These are phyloP conservation scores for Sitophilus oryzae DNA, from an alignment of 1,140 invertebrate species.

Conservation along the genomic window DNA sequence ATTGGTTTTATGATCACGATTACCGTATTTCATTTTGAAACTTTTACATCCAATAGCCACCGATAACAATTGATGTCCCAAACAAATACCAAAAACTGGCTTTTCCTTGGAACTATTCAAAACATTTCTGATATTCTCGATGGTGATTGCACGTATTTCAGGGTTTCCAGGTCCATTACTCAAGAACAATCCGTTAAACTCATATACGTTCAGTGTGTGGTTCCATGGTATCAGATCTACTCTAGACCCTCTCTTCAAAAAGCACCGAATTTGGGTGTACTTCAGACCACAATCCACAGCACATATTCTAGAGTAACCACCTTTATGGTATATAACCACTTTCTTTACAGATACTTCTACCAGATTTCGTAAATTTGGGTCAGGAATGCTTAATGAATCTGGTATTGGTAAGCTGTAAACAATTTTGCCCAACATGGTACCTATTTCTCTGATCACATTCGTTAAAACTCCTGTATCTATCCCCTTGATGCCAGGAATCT, in stretches of 20 bases:
- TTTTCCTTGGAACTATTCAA: conserved; percentile 51
- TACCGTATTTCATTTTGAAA: conserved; percentile 94
- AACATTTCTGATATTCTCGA: conserved; percentile 65
- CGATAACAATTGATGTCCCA: conserved; percentile 93
- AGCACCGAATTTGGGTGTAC: conserved; percentile 91
- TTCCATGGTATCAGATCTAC: conserved; percentile 94
- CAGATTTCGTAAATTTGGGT: conserved; percentile 86
- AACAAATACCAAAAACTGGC: conserved; percentile 94
- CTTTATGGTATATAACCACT: neutral
- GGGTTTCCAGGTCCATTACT: conserved; percentile 98
- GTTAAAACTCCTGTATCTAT: conserved; percentile 87
- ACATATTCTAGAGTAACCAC: conserved; percentile 71
- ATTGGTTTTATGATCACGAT: conserved; percentile 98
- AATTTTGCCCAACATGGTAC: conserved; percentile 75
- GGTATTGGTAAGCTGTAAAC: conserved; percentile 51
- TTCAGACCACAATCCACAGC: conserved; percentile 95
- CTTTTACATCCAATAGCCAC: conserved; percentile 81
- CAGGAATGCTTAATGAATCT: conserved; percentile 47
- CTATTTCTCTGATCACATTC: conserved; percentile 77
- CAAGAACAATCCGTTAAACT: conserved; percentile 93
- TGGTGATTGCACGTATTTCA: conserved; percentile 67
- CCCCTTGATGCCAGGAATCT: conserved; percentile 82
- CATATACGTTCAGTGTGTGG: conserved; percentile 55
- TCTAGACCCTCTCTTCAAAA: conserved; percentile 75
- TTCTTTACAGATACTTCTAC: no score